A percentile compares a stretch with the other conserved stretches of the same genome.
Conservation (phyloP, 2,113 vertebrate species). For the Melanotaenia duboulayi region DNA sequence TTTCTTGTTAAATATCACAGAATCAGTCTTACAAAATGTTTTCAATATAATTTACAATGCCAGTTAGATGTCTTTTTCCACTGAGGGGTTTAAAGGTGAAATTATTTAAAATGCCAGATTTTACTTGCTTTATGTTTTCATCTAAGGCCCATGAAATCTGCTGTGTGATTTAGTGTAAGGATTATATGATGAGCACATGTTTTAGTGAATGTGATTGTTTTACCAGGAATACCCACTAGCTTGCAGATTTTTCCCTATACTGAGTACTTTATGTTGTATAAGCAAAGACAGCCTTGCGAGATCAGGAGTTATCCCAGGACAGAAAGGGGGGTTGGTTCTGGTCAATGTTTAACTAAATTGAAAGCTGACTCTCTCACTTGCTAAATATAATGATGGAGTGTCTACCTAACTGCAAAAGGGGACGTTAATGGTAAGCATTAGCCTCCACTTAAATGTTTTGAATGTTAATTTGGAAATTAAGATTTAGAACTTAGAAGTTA, state of each 20-base stretch:
- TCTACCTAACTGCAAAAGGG: not conserved
- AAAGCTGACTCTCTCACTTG: not conserved
- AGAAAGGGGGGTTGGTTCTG: not conserved
- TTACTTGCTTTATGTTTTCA: not conserved
- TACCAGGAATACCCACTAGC: not conserved
- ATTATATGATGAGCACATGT: not conserved
- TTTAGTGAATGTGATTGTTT: not conserved
- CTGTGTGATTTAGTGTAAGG: not conserved
- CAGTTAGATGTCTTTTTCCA: conserved; percentile 5
- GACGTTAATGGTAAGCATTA: conserved; percentile 6
- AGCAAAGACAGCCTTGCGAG: not conserved
- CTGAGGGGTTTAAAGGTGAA: not conserved
- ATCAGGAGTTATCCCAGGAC: not conserved
- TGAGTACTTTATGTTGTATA: not conserved
- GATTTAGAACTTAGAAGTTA: not conserved
- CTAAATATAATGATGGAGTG: not conserved
- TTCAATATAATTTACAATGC: not conserved
- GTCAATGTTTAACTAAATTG: not conserved
- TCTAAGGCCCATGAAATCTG: not conserved
- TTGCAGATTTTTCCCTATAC: not conserved
- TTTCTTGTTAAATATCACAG: not conserved
- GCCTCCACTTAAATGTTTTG: not conserved
- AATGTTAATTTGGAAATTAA: not conserved
- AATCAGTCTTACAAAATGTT: not conserved
- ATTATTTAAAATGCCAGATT: not conserved